phyloP scores from a whole-genome alignment of 2,113 vertebrate genomes.

The Clarias gariepinus region DNA sequence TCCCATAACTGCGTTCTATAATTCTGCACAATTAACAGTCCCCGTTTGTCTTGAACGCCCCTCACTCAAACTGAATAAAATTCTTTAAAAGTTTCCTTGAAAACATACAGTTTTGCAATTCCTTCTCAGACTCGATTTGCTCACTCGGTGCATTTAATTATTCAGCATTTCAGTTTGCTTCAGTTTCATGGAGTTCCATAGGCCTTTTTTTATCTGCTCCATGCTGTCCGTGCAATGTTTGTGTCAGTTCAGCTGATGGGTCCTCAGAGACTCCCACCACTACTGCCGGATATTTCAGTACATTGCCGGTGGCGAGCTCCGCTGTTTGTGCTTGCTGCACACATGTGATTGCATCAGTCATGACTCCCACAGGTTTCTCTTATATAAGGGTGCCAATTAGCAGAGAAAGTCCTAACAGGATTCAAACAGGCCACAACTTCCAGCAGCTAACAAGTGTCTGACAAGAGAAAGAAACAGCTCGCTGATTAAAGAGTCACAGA shows the following conservation, averaged over 20 bases:
- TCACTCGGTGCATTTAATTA: slow-evolving; percentile 16
- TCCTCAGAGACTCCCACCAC: slow-evolving; percentile 24
- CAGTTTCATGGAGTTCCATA: neutral
- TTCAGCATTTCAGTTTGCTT: slow-evolving; percentile 24
- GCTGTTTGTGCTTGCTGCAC: slow-evolving; percentile 49
- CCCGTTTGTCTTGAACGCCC: too few relatives aligned
- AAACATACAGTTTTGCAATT: slow-evolving; percentile 4
- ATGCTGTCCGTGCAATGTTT: slow-evolving; percentile 15
- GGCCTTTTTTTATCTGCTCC: slow-evolving; percentile 40
- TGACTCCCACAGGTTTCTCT: slow-evolving; percentile 58
- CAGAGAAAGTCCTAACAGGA: slow-evolving; percentile 50
- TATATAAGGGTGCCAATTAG: slow-evolving; percentile 60
- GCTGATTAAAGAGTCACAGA: neutral
- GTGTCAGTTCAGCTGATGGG: slow-evolving; percentile 32
- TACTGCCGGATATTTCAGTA: slow-evolving; percentile 46
- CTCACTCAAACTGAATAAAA: too few relatives aligned
- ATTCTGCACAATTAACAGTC: too few relatives aligned
- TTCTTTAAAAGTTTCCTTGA: neutral
- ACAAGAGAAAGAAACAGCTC: slow-evolving; percentile 14
- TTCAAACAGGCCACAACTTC: slow-evolving; percentile 42
- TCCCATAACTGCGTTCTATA: too few relatives aligned
- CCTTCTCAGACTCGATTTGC: neutral
- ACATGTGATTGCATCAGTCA: slow-evolving; percentile 52
- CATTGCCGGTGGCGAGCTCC: slow-evolving; percentile 33
- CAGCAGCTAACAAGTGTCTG: slow-evolving; percentile 32